Conservation (phyloP, 1,140 invertebrate species). For the Batillaria attramentaria region DNA sequence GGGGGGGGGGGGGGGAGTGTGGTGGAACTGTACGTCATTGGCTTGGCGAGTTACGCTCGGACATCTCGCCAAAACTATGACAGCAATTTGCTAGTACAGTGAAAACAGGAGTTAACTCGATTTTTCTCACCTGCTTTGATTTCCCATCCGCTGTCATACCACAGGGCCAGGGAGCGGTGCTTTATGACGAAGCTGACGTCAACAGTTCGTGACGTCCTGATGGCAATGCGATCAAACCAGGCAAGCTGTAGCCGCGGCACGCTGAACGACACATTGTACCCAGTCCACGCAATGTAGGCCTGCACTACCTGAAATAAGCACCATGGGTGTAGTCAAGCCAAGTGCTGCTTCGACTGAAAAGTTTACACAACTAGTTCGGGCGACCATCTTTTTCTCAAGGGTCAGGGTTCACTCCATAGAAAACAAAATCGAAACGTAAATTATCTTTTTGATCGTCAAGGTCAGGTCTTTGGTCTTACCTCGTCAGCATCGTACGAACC, state of each 20-base stretch:
- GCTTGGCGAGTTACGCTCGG: too few species aligned
- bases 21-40: too few species aligned
- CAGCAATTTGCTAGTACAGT: too few species aligned
- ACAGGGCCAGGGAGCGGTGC: slow-evolving; percentile 60
- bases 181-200: slow-evolving; percentile 47
- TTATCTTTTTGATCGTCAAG: background rate
- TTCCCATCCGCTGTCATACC: slow-evolving; percentile 58
- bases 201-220: slow-evolving; percentile 26
- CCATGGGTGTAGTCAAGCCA: too few species aligned
- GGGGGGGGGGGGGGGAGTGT: too few species aligned
- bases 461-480: slow-evolving; percentile 38
- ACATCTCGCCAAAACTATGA: too few species aligned
- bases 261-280: slow-evolving; percentile 43
- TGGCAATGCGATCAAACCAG: slow-evolving; percentile 51
- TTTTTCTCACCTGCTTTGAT: slow-evolving; percentile 22
- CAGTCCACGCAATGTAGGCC: slow-evolving; percentile 44
- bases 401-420: too few species aligned
- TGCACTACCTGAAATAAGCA: slow-evolving; percentile 7
- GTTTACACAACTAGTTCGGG: too few species aligned
- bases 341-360: too few species aligned
- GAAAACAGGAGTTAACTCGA: background rate
- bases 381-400: too few species aligned
- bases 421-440: background rate
- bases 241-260: slow-evolving; percentile 61
- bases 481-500: slow-evolving; percentile 57